Conservation (phyloP, 2,888 invertebrate genomes). For the Polymixis flavicincta region DNA sequence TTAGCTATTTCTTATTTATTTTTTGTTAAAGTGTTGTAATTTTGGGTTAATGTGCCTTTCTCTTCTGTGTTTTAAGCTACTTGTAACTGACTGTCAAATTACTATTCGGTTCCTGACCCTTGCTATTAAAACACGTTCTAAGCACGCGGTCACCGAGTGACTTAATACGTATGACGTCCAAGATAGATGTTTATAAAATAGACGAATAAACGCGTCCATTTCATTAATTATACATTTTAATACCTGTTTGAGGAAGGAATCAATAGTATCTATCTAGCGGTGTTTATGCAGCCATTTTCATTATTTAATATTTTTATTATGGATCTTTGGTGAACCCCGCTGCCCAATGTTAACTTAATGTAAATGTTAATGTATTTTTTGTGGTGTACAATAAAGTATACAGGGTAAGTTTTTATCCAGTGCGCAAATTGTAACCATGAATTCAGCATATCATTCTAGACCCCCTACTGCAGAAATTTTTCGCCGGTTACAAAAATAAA, state of each 20-base stretch:
- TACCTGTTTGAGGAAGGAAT: constrained; percentile 26
- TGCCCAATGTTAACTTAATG: no score
- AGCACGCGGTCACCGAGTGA: constrained; percentile 40
- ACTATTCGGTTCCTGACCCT: constrained; percentile 23
- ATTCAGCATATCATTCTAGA: no score
- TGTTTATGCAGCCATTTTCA: not conserved
- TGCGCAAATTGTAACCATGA: no score
- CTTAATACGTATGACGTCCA: constrained; percentile 29
- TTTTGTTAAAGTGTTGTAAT: not conserved
- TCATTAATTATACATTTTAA: constrained; percentile 15
- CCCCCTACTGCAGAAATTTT: no score
- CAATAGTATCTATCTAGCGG: not conserved
- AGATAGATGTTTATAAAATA: not conserved
- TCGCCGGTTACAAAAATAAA: no score
- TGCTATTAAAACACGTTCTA: not conserved
- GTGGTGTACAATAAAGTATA: no score
- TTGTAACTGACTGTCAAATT: not conserved
- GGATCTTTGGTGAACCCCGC: not conserved
- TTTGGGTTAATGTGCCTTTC: not conserved
- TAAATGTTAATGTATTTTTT: no score
- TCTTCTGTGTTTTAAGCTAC: not conserved
- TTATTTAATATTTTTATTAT: not conserved
- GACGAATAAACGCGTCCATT: not conserved
- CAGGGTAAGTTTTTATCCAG: no score
- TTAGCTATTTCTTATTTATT: not conserved